Base-by-base conservation (phyloP, 1,140 invertebrate genomes). In the Cydia pomonella region DNA sequence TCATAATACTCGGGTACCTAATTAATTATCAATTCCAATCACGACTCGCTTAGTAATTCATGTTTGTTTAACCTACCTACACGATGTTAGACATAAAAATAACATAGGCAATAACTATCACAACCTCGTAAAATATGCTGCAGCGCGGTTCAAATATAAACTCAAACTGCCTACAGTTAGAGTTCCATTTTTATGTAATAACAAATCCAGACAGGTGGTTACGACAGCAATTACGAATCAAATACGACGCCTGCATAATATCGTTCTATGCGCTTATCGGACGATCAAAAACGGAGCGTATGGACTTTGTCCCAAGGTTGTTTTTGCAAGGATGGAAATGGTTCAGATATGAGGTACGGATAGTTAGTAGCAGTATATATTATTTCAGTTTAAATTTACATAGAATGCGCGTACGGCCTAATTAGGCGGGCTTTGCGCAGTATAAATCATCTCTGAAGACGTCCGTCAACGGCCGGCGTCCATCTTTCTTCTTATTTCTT, bases 381-480 rank as follows among this genome's bases (percentile, higher is more conserved):
- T 69, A 18, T 38, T n/a, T 69, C 66, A 81, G 76, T 76, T 83
- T 69, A 80, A 84, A 89, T 90, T 90, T 86, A 88, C 85, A 89
- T 90, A 88, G 87, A 89, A 89, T 87, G 86, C 86, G 82, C 83
- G 29, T 77, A 79, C 80, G 82, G 53, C 79, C 80, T 89, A 89
- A 91, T 91, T 89, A 91, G 83, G 84, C 77, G 80, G 82, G 77
- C 77, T 78, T 77, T 73, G 82, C 74, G 76, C 79, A 71, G 79
- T 82, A 87, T 89, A 88, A 84, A 87, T 91, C 87, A 89, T 88
- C 79, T 79, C 77, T 82, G 16, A 59, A 23, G 81, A 83, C 81
- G 85, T 81, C 82, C 80, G 83, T 87, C 84, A 86, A 79, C 85
- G 64, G 25, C 21, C 62, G 62, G 2, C 10, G 59, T 13, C 63